phyloP scores from a whole-genome alignment of 2,113 vertebrate species.

The Syrmaticus mikado region DNA sequence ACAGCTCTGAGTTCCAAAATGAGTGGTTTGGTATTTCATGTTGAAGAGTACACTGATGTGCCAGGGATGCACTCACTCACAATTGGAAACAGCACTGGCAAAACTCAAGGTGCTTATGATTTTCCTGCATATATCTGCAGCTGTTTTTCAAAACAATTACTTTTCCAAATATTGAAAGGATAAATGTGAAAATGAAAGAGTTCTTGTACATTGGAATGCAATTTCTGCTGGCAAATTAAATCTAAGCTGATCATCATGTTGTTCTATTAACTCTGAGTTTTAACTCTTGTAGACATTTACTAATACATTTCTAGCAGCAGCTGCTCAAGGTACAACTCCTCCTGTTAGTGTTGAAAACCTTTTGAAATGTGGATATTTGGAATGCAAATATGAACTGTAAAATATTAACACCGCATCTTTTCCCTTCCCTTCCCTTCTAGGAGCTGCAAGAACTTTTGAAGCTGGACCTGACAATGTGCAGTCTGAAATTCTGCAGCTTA shows the following conservation, averaged over 20 bases:
- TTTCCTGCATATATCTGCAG: background rate
- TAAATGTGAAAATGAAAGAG: background rate
- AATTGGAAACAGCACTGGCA: background rate
- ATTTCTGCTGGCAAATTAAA: background rate
- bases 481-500: background rate
- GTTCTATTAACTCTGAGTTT: background rate
- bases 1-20: background rate
- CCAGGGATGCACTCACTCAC: background rate
- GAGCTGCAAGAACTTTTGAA: conserved; percentile 8
- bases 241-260: background rate
- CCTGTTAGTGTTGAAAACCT: background rate
- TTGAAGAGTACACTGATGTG: background rate
- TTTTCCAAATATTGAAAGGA: background rate
- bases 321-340: background rate
- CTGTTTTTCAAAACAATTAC: background rate
- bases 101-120: background rate
- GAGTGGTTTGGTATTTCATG: background rate
- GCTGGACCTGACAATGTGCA: conserved; percentile 28
- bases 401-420: background rate
- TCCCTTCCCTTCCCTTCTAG: background rate
- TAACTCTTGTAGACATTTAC: background rate
- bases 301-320: background rate
- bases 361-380: background rate
- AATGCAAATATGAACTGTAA: background rate
- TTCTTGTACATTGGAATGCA: background rate